Conservation (phyloP, 2,113 vertebrate species). For the Urocolius indicus region DNA sequence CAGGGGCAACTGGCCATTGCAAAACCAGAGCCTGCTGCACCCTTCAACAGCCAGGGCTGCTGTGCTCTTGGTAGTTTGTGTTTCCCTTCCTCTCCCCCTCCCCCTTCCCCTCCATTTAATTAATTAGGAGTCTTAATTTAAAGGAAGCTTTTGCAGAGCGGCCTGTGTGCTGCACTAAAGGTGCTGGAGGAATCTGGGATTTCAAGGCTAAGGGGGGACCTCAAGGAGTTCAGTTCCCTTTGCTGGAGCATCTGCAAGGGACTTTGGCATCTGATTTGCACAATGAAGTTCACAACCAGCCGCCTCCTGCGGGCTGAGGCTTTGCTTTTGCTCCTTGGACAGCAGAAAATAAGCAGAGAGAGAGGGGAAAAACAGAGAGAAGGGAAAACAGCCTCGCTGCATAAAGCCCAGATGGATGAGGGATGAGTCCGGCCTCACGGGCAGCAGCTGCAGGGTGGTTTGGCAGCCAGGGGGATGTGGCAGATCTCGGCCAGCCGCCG, state of each 20-base stretch:
- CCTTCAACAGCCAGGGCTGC: too few relatives aligned
- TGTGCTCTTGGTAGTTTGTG: too few relatives aligned
- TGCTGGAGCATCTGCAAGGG: rapidly evolving
- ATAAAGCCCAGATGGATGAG: background rate
- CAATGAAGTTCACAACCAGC: background rate
- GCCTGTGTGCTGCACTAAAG: background rate
- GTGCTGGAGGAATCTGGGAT: background rate
- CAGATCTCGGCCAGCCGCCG: too few relatives aligned
- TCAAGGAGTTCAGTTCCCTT: background rate
- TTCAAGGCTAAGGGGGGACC: too few relatives aligned
- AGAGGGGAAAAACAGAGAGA: background rate
- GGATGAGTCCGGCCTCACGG: background rate
- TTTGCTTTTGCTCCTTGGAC: background rate
- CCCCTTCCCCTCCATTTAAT: rapidly evolving
- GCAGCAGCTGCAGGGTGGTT: too few relatives aligned
- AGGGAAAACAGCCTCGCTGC: background rate
- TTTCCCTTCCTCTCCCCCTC: background rate
- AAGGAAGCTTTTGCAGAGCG: background rate
- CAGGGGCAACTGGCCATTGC: too few relatives aligned
- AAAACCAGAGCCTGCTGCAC: too few relatives aligned
- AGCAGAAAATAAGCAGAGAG: background rate
- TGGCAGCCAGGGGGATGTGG: background rate
- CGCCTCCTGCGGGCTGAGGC: background rate
- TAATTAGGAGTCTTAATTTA: background rate
- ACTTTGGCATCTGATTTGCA: background rate